A percentile compares a stretch with the other conserved stretches of the same genome.
These are phyloP conservation scores for Hirtodrosophila duncani DNA, from an alignment of 2,888 invertebrate genomes.

Conservation along the genomic window DNA sequence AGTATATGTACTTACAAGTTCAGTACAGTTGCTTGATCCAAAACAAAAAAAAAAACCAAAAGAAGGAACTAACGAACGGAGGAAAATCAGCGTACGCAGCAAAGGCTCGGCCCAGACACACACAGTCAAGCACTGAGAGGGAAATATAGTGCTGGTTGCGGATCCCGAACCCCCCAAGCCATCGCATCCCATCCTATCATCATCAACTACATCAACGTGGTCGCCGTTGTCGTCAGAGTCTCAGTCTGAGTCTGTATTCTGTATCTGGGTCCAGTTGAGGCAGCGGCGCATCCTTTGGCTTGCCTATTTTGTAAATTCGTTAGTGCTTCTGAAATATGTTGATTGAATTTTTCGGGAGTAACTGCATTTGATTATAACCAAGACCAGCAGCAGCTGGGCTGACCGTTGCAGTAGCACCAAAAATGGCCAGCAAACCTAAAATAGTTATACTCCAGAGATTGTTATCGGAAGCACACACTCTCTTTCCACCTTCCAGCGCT, in stretches of 20 bases:
- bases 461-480: slow-evolving; percentile 12
- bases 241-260: slow-evolving; percentile 4
- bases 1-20: slow-evolving; percentile 3
- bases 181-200: slow-evolving; percentile 35
- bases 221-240: slow-evolving; percentile 10
- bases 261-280: slow-evolving; percentile 2
- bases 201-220: slow-evolving; percentile 21
- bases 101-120: background rate
- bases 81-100: slow-evolving; percentile 55
- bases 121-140: background rate
- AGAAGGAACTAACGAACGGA: too few relatives aligned
- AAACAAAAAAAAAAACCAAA: slow-evolving; percentile 62
- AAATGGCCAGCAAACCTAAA: slow-evolving; percentile 43
- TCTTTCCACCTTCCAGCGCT: too few relatives aligned
- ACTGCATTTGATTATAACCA: slow-evolving; percentile 69
- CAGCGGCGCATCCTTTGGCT: slow-evolving; percentile 68
- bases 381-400: slow-evolving; percentile 27
- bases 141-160: background rate
- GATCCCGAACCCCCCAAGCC: background rate
- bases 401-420: slow-evolving; percentile 55
- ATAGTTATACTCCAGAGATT: slow-evolving; percentile 17
- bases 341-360: slow-evolving; percentile 75
- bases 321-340: slow-evolving; percentile 75
- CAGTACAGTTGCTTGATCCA: slow-evolving; percentile 34
- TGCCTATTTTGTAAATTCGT: slow-evolving; percentile 75